Base-by-base conservation (phyloP, 2,888 invertebrate species). In the Orchesella flavescens region DNA sequence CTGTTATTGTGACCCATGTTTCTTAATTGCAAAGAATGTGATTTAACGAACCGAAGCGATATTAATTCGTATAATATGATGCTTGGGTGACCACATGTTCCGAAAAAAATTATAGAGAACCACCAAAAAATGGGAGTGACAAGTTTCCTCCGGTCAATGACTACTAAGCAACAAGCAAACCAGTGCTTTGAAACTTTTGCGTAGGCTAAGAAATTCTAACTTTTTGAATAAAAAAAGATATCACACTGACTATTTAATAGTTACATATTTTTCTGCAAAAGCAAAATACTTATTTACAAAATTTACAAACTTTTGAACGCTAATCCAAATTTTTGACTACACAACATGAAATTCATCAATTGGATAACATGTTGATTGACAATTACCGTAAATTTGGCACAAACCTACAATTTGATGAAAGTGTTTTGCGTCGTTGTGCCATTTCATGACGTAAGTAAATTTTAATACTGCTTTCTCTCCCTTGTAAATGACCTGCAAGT, bases 81-180 rank as follows among this genome's bases (percentile, higher is more conserved):
- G 76, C 59, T 76, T 76, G 68, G 76, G 1, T 53, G 76, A 44
- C 59, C 76, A 65, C 65, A 66, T 75, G 75, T 75, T 43, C 44
- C 15, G 61, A 61, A 24, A 24, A 15, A 24, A 23, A 24, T 12
- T 24, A 17, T 10, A 57, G 57, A 17, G 19, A 19, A 57, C 10
- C 9, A 57, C 49, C n/a, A n/a, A 57, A 74, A 43, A 74, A 49
- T 34, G 43, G 66, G 53, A 75, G 65, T 66, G 75, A 75, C 65
- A 75, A 63, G 43, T 15, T 61, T 65, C 53, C 43, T 66, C 55
- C 75, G 75, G 66, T 66, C 66, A 65, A 65, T 43, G 65, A 75
- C 75, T 66, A 75, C 17, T 17, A 10, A 3, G 5, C 49, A 15
- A 7, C n/a, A 49, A 12, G 2, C 12, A 49, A 49, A 49, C 15